A percentile compares a stretch with the other conserved stretches of the same genome.
Conservation (phyloP, 2,797 vertebrate genomes). For the Poliocrania exsul region DNA sequence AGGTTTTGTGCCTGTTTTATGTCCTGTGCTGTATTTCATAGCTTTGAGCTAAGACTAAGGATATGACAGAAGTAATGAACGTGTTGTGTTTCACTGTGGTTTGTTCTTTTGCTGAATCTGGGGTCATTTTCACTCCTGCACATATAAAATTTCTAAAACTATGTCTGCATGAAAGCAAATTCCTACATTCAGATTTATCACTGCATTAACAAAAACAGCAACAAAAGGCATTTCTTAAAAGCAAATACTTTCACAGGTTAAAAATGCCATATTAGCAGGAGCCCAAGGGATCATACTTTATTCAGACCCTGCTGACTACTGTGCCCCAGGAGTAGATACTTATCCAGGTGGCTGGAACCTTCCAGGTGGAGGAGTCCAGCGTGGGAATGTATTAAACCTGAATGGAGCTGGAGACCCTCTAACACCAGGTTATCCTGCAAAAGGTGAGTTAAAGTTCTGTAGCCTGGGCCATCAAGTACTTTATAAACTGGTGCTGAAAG, state of each 20-base stretch:
- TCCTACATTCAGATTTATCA: background rate
- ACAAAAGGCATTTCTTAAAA: background rate
- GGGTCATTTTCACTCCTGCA: background rate
- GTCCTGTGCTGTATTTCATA: background rate
- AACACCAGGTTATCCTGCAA: slow-evolving; percentile 95
- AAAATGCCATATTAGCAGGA: slow-evolving; percentile 89
- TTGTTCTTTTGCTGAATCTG: background rate
- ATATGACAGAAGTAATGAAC: background rate
- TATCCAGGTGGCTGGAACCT: slow-evolving; percentile 95
- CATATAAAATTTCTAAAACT: background rate
- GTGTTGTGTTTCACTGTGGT: background rate
- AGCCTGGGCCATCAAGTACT: background rate
- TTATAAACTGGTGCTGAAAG: background rate
- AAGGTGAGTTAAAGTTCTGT: slow-evolving; percentile 78
- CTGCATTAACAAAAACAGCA: background rate
- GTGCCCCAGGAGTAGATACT: slow-evolving; percentile 80
- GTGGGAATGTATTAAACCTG: slow-evolving; percentile 93
- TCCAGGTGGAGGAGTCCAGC: slow-evolving; percentile 87
- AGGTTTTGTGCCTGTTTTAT: background rate
- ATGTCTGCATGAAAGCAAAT: background rate
- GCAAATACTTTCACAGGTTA: slow-evolving; percentile 81
- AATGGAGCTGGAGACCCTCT: slow-evolving; percentile 95
- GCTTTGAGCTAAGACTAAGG: background rate
- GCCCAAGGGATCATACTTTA: slow-evolving; percentile 91
- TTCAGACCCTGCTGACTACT: slow-evolving; percentile 94